phyloP scores from a whole-genome alignment of 1,140 invertebrate species.

The Drosophila ogumai region DNA sequence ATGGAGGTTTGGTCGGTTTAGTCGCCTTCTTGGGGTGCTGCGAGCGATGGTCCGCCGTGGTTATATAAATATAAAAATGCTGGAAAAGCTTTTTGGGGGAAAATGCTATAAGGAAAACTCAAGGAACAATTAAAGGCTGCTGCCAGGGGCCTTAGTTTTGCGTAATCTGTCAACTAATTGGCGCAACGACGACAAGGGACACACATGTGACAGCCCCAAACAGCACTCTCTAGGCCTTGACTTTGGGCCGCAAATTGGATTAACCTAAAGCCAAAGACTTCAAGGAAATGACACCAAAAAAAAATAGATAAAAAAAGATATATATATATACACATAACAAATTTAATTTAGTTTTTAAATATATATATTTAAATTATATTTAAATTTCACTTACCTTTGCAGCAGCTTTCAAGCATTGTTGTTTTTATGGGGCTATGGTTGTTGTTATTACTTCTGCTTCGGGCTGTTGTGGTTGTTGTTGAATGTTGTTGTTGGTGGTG shows the following conservation, averaged over 20 bases:
- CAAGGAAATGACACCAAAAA: background rate
- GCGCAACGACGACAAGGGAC: slow-evolving; percentile 18
- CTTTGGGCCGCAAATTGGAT: slow-evolving; percentile 69
- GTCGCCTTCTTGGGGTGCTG: slow-evolving; percentile 1
- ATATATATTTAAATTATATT: background rate
- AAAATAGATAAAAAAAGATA: too few species aligned
- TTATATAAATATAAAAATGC: slow-evolving; percentile 75
- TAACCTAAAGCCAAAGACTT: slow-evolving; percentile 39
- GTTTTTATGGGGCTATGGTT: slow-evolving; percentile 2
- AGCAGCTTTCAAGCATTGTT: slow-evolving; percentile 32
- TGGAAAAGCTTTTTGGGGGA: slow-evolving; percentile 2
- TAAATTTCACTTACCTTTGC: slow-evolving; percentile 42
- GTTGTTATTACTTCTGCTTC: slow-evolving; percentile 1
- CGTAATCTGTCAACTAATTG: slow-evolving; percentile 82
- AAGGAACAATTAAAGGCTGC: slow-evolving; percentile 43
- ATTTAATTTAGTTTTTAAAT: background rate
- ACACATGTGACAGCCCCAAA: slow-evolving; percentile 1
- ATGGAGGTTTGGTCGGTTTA: slow-evolving; percentile 5
- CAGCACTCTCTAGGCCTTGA: slow-evolving; percentile 4
- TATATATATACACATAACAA: too few species aligned
- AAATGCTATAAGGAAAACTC: background rate
- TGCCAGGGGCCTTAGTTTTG: slow-evolving; percentile 62
- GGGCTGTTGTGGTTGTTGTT: slow-evolving; percentile 2
- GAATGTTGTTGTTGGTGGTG: background rate
- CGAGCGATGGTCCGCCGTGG: slow-evolving; percentile 37